Evolutionary conservation across 2,888 invertebrate genomes (phyloP).

Genomic region (Mesorhabditis spiculigera): DNA sequence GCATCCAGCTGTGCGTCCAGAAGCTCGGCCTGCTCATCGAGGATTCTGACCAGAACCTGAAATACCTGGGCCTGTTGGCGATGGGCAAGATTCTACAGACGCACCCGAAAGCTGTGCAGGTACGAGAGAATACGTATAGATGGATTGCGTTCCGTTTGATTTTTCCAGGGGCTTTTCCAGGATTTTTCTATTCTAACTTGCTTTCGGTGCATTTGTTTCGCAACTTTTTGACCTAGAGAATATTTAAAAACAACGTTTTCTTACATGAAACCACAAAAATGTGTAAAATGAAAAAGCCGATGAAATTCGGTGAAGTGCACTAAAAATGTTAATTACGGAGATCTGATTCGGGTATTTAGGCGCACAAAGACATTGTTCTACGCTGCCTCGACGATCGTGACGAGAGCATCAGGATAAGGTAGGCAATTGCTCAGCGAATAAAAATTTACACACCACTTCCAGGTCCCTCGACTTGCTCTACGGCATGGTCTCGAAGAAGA

Average conservation of each 20-base stretch:
- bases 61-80: conserved; percentile 87
- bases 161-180: not conserved
- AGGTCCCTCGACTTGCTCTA: conserved; percentile 90
- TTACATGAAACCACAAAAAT: no score
- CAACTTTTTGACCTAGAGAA: not conserved
- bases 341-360: conserved; percentile 55
- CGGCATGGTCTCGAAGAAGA: conserved; percentile 99
- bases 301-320: no score
- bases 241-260: no score
- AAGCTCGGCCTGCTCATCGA: conserved; percentile 96
- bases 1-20: conserved; percentile 95
- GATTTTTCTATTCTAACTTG: not conserved
- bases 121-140: not conserved
- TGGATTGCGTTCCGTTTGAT: not conserved
- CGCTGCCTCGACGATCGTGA: conserved; percentile 98
- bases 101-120: conserved; percentile 95
- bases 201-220: conserved; percentile 2
- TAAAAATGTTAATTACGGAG: no score
- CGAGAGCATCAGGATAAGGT: conserved; percentile 82
- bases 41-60: conserved; percentile 97
- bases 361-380: conserved; percentile 95
- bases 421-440: conserved; percentile 6
- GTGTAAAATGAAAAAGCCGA: no score
- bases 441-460: conserved; percentile 7
- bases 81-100: conserved; percentile 98